Percentiles rank a stretch among this genome's conserved stretches.
phyloP scores from a whole-genome alignment of 1,140 invertebrate genomes.

The Chironomus tepperi region DNA sequence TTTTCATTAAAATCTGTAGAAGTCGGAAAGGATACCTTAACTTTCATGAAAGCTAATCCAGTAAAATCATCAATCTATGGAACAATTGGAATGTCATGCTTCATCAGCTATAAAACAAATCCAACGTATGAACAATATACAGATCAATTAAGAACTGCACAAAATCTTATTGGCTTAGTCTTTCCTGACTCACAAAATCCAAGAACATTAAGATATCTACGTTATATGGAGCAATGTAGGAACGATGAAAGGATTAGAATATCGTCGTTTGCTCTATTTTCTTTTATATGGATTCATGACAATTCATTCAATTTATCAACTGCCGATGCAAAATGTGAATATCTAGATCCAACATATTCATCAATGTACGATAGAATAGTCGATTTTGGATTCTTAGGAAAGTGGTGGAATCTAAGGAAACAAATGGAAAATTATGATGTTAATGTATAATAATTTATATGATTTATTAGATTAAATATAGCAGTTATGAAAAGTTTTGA shows the following conservation, averaged over 20 bases:
- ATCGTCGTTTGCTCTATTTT: conserved; percentile 57
- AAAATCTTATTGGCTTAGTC: conserved; percentile 56
- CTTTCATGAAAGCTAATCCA: conserved; percentile 48
- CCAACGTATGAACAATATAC: conserved; percentile 55
- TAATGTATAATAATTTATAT: conserved; percentile 42
- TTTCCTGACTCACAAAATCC: conserved; percentile 56
- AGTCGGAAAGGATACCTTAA: conserved; percentile 46
- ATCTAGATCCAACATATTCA: conserved; percentile 52
- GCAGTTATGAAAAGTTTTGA: background rate
- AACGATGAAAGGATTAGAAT: conserved; percentile 58
- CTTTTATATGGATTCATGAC: conserved; percentile 65
- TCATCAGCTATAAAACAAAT: conserved; percentile 47
- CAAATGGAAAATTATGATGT: conserved; percentile 72
- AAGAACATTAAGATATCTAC: conserved; percentile 52
- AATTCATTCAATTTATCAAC: conserved; percentile 53
- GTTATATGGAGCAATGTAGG: conserved; percentile 50
- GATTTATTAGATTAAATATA: background rate
- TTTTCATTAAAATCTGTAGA: conserved; percentile 32
- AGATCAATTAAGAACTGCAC: conserved; percentile 46
- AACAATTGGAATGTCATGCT: conserved; percentile 39
- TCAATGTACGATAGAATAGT: conserved; percentile 56
- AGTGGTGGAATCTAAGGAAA: conserved; percentile 60
- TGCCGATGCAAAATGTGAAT: conserved; percentile 63
- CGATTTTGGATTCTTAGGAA: conserved; percentile 68
- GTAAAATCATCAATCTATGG: conserved; percentile 44